Evolutionary conservation across 2,797 vertebrate genomes (phyloP), one percentile per base, ranked within the genome.

Genomic region (Peromyscus nudipes): DNA sequence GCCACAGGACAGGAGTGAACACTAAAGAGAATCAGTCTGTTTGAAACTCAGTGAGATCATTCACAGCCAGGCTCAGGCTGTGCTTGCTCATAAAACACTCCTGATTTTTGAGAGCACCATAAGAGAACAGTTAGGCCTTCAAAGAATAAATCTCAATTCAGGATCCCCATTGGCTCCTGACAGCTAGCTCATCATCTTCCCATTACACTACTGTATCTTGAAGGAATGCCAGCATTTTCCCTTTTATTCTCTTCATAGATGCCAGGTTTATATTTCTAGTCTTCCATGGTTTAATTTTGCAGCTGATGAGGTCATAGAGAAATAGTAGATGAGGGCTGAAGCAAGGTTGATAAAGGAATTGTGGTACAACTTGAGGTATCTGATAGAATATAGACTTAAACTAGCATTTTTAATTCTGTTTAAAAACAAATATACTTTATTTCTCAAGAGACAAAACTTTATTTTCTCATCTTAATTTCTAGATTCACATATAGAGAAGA

Each of bases 131-230:
- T 95, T 92, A 97, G 5, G 0, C 23, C 60, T 98, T 96, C 76
- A 92, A 95, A 97, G 95, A 97, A 97, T 92, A 96, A 96, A 96
- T 95, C 80, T 95, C 96, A 91, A 94, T 96, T 96, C 94, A 97
- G 97, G 92, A 95, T 96, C 87, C 89, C 0, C 55, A 77, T 95
- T 93, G 94, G 71, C 86, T 94, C 96, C 94, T 96, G 95, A 97
- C 17, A 94, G 75, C 93, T 94, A 95, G 95, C 94, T 92, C 85
- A 65, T 92, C 95, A 92, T 95, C 92, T 90, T 84, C 93, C 93
- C 97, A 94, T 97, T 98, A 93, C 43, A 92, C n/a, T 92, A 52
- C 82, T 60, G 60, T 29, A 71, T 91, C 71, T 92, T 87, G 73
- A 96, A 92, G 90, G 82, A 93, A 94, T 89, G 49, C 52, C 16